Evolutionary conservation across 2,113 vertebrate species (phyloP), one percentile per base, ranked within the genome.

Genomic region (Electrona antarctica): DNA sequence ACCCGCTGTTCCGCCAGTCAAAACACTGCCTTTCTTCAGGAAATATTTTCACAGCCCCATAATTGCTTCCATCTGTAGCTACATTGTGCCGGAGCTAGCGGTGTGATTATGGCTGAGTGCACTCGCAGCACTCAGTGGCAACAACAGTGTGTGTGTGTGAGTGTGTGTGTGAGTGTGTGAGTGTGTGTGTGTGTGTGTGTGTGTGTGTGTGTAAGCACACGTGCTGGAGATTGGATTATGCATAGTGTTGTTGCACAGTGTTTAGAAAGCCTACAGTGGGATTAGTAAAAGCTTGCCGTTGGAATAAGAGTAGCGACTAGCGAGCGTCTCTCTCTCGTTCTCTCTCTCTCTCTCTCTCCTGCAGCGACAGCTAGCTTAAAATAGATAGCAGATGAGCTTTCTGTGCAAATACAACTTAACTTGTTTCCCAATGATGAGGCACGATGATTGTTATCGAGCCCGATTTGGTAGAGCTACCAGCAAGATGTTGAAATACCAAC

Each of bases 1-100:
- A 88, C 89, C 89, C 87, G 73, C 90, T 88, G 90, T 78, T 83
- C 69, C 73, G 68, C 56, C 71, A 88, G 89, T 92, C 90, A 89
- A 92, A 92, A 91, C 88, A 89, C 67, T 10, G 12, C 83, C 76
- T 88, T 89, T 85, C 85, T 88, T 86, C 71, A 33, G 82, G 88
- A 90, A 92, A 92, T 93, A 89, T 93, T 93, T 91, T 90, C 86
- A 89, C 89, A 85, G 82, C 76, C 41, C 77, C 77, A 75, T 93
- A 93, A 93, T 92, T 92, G 89, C 84, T 88, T 87, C 91, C 91
- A 92, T 92, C 87, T 92, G 92, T 80, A 87, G 89, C 86, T 76
- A 80, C 76, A 79, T 75, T 54, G 83, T 65, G 80, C 80, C 77
- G 85, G 84, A 76, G 71, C 79, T 64, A 71, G 87, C 83, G 49